Base-by-base conservation (phyloP, 1,140 invertebrate genomes). In the Chlorops oryzae region DNA sequence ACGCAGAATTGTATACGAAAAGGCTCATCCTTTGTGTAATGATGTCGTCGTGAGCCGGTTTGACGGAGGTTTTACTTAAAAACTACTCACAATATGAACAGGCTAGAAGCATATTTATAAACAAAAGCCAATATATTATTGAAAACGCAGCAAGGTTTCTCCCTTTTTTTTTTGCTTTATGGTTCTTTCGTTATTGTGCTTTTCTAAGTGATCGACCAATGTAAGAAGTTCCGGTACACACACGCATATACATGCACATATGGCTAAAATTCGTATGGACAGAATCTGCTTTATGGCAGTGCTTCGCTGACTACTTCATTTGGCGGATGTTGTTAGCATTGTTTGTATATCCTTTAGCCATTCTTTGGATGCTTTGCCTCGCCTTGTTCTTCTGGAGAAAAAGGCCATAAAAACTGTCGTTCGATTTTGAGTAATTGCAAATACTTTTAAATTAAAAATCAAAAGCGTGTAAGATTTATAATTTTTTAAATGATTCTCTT, bases 101-200 rank as follows among this genome's bases (percentile, higher is more conserved):
- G 37, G 37, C 45, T 10, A 17, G 5, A 37, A 47, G 17, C 28
- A 21, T 35, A 37, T 15, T 20, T 35, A 47, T 47, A 47, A 47
- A 47, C 32, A 47, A 24, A 37, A 37, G 18, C 18, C 32, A 47
- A 47, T 47, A 47, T 47, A 35, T 47, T 34, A 47, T 47, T 34
- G 45, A 47, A 22, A 34, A 13, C 37, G 27, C n/a, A 32, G 27
- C 27, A 32, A 9, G 27, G 34, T 34, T 47, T n/a, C n/a, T n/a
- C n/a, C n/a, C n/a, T n/a, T n/a, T n/a, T n/a, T n/a, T n/a, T n/a
- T n/a, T n/a, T n/a, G n/a, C n/a, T n/a, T n/a, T n/a, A n/a, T n/a
- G n/a, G n/a, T n/a, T n/a, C n/a, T n/a, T n/a, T n/a, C n/a, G n/a
- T n/a, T n/a, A n/a, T n/a, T n/a, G n/a, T n/a, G n/a, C n/a, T n/a